A percentile compares a stretch with the other conserved stretches of the same genome.
These are phyloP conservation scores for Loriculus beryllinus DNA, from an alignment of 2,797 vertebrate genomes.

Conservation along the genomic window DNA sequence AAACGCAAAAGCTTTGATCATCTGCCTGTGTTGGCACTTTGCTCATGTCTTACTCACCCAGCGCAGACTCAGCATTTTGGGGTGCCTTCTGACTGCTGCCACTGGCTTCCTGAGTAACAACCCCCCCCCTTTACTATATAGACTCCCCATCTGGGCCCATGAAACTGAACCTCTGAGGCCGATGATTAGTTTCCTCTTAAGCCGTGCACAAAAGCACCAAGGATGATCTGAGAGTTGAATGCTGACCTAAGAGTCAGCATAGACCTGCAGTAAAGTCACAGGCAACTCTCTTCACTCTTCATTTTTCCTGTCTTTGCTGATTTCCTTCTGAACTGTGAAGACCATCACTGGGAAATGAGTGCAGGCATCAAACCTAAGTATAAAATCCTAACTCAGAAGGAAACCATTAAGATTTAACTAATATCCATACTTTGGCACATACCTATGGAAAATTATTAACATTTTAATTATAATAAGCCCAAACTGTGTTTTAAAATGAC, in stretches of 20 bases:
- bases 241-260: not conserved
- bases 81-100: not conserved
- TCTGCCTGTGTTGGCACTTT: not conserved
- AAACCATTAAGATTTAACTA: not conserved
- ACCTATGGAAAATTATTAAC: not conserved
- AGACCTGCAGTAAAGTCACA: not conserved
- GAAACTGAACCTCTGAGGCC: not conserved
- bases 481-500: not conserved
- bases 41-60: not conserved
- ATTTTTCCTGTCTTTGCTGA: not conserved
- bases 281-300: not conserved
- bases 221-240: not conserved
- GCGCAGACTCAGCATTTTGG: accelerated
- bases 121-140: accelerated
- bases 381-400: not conserved
- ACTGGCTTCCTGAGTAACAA: not conserved
- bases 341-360: not conserved
- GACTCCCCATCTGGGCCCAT: not conserved
- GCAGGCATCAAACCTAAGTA: not conserved
- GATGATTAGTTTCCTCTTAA: not conserved
- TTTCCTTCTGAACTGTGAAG: not conserved
- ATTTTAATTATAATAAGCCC: not conserved
- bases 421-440: not conserved
- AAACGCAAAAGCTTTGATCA: not conserved
- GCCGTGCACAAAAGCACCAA: not conserved